A percentile compares a stretch with the other conserved stretches of the same genome.
phyloP scores from a whole-genome alignment of 2,113 vertebrate species.

The Calonectris borealis region DNA sequence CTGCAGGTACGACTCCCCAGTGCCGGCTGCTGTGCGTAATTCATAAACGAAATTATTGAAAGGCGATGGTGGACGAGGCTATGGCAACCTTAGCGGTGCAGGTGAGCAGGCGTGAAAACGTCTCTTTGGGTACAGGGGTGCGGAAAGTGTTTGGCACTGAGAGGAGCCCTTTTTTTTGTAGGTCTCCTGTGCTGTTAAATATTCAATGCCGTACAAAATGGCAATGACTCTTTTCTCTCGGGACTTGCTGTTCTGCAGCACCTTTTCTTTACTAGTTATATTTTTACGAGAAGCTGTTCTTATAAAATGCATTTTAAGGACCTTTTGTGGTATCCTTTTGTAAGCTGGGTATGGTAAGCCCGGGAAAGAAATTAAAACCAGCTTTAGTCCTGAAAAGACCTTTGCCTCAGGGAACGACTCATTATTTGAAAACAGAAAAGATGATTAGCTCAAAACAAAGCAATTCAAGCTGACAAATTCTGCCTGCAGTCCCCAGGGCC shows the following conservation, averaged over 20 bases:
- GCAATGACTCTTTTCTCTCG: neutral
- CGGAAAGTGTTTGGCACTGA: accelerated
- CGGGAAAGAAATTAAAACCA: neutral
- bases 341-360: neutral
- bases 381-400: neutral
- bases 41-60: neutral
- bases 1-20: neutral
- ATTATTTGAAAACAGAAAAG: neutral
- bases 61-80: neutral
- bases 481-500: neutral
- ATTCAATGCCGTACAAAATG: neutral
- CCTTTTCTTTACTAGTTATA: neutral
- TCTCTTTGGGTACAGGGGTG: accelerated
- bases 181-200: too few relatives aligned
- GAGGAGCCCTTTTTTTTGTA: neutral
- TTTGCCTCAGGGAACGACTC: neutral
- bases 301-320: neutral
- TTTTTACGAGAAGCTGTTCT: neutral
- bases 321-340: neutral
- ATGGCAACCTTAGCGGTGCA: neutral
- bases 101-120: neutral
- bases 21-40: accelerated
- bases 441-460: neutral
- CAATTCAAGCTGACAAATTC: neutral
- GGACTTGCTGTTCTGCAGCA: neutral